phyloP scores from a whole-genome alignment of 1,140 invertebrate genomes.

The Stenopsyche tienmushanensis region DNA sequence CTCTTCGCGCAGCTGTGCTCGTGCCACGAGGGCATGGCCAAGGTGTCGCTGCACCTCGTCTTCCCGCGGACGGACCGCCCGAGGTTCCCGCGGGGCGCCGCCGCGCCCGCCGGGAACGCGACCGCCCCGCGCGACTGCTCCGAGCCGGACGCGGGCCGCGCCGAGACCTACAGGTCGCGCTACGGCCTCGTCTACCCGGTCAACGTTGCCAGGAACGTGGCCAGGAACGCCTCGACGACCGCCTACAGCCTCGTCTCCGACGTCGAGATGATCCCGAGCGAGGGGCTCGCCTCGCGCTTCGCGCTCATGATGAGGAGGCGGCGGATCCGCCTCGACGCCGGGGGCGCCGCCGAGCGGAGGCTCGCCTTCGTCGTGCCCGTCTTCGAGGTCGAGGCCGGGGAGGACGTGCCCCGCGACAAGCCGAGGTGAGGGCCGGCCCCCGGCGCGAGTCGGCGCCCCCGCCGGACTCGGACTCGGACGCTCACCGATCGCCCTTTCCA shows the following conservation, averaged over 20 bases:
- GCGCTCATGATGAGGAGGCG: conserved; percentile 58
- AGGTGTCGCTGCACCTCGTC: conserved; percentile 69
- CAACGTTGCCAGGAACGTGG: conserved; percentile 73
- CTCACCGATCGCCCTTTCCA: background rate
- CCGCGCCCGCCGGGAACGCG: background rate
- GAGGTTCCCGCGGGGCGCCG: conserved; percentile 23
- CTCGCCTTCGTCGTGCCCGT: conserved; percentile 66
- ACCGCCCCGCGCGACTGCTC: conserved; percentile 47
- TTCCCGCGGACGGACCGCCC: conserved; percentile 56
- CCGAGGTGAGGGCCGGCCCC: conserved; percentile 27
- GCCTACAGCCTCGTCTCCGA: conserved; percentile 73
- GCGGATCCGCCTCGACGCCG: conserved; percentile 35
- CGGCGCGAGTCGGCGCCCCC: too few species aligned
- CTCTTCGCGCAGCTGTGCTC: conserved; percentile 63
- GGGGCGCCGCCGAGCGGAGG: conserved; percentile 46
- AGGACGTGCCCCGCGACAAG: conserved; percentile 62
- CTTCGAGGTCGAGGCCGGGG: conserved; percentile 70
- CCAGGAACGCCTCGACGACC: conserved; percentile 61
- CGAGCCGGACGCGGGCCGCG: conserved; percentile 45
- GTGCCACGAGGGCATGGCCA: conserved; percentile 66
- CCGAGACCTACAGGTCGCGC: conserved; percentile 56
- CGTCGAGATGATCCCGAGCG: conserved; percentile 72
- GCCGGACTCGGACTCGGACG: too few species aligned
- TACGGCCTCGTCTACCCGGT: conserved; percentile 69
- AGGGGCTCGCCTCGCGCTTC: conserved; percentile 63